Base-by-base conservation (phyloP, 2,888 invertebrate genomes). In the Ypsolopha scabrella region DNA sequence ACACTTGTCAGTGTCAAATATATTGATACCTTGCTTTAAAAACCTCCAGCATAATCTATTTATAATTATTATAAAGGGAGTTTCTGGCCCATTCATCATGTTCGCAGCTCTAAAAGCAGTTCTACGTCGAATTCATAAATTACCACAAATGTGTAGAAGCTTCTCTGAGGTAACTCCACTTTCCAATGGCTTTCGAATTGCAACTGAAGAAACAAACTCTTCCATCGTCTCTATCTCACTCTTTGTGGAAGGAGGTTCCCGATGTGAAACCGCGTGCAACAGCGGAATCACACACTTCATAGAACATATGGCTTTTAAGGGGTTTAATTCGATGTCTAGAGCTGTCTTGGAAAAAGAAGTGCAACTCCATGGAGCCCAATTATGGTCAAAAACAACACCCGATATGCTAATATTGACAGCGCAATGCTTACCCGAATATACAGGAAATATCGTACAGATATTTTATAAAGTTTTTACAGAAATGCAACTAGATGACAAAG, bases 211-310 rank as follows among this genome's bases (percentile, higher is more conserved):
- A 53, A 62, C 62, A 0, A 14, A 50, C 1, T 61, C 68, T 0
- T 24, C 76, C 13, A 10, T 54, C 7, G 61, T 70, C 2, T 72
- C 73, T 51, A 54, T 78, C 33, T 61, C 72, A 4, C 57, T 83
- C 1, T 65, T 68, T 46, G 60, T 72, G 4, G 66, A 73, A 52
- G 72, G 67, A 0, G 85, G 85, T 1, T 54, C 85, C 0, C 63
- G 80, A 8, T 80, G 64, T 54, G 85, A 85, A 57, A 67, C 60
- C 0, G 37, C 55, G 1, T 57, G 56, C 54, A 67, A 69, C 51
- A 74, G 82, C 55, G 85, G 85, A 1, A 65, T 82, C 11, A 64
- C 75, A 0, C 73, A 82, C 57, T 72, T 83, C 51, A 65, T 85
- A 14, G 81, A 80, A 55, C 82, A 78, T 51, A 59, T 83, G 60